Conservation (phyloP, 1,140 invertebrate genomes). For the Streblospio benedicti region DNA sequence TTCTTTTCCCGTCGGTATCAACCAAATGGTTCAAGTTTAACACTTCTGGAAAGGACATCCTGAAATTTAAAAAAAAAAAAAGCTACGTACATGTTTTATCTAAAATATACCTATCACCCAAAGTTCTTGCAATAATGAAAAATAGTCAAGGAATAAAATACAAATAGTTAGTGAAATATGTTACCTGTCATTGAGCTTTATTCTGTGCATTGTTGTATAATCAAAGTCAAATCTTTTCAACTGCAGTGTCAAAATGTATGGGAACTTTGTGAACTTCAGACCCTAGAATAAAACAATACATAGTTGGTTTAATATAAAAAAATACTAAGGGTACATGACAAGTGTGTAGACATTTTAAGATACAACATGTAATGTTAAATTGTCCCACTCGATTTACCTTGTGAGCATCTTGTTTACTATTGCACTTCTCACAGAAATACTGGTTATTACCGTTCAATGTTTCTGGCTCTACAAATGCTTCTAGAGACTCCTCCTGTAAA, state of each 20-base stretch:
- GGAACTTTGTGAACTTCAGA: conserved; percentile 77
- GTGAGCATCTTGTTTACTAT: conserved; percentile 81
- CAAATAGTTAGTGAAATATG: conserved; percentile 12
- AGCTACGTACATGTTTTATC: not conserved
- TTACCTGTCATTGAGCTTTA: conserved; percentile 84
- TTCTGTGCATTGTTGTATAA: conserved; percentile 72
- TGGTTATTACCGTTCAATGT: conserved; percentile 77
- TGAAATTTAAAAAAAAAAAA: conserved; percentile 42
- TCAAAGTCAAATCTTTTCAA: conserved; percentile 88
- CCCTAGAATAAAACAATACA: conserved; percentile 48
- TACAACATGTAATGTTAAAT: conserved; percentile 16
- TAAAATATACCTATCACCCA: not conserved
- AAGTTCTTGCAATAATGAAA: too few species aligned
- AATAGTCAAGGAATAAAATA: conserved; percentile 13
- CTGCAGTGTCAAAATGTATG: conserved; percentile 78
- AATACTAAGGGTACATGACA: not conserved
- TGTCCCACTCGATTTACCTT: conserved; percentile 51
- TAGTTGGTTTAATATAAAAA: too few species aligned
- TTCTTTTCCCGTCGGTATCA: too few species aligned
- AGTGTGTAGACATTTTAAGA: not conserved
- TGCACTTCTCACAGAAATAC: conserved; percentile 80
- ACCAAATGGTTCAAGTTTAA: conserved; percentile 74
- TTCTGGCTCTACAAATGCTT: conserved; percentile 78
- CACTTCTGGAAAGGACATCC: conserved; percentile 74
- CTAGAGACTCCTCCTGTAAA: conserved; percentile 71